Evolutionary conservation across 1,140 invertebrate genomes (phyloP).

Genomic region (Monomorium pharaonis): DNA sequence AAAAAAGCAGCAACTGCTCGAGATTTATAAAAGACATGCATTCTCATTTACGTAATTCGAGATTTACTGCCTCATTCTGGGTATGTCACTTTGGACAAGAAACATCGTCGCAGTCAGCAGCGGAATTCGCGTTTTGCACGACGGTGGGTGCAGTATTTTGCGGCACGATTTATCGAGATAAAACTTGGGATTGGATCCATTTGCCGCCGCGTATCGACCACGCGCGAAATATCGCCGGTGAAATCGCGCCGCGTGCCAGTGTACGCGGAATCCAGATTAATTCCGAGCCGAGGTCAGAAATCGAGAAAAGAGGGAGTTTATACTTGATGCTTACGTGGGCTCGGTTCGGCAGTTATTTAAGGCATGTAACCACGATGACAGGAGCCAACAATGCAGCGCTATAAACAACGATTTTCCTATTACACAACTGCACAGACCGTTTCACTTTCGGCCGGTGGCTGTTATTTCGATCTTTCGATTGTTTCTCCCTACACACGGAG

Average conservation of each 20-base stretch:
- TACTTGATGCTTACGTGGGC: slow-evolving; percentile 40
- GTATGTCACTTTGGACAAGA: slow-evolving; percentile 38
- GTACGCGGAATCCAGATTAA: slow-evolving; percentile 49
- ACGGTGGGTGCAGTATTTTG: slow-evolving; percentile 39
- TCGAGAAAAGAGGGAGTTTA: slow-evolving; percentile 13
- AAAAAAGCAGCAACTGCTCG: slow-evolving; percentile 7
- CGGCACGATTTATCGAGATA: slow-evolving; percentile 47
- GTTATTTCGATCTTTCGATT: slow-evolving; percentile 49
- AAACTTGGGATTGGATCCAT: slow-evolving; percentile 34
- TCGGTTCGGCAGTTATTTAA: slow-evolving; percentile 34
- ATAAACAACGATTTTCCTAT: slow-evolving; percentile 50
- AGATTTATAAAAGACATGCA: slow-evolving; percentile 43
- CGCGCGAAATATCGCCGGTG: slow-evolving; percentile 38
- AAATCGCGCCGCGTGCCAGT: slow-evolving; percentile 35
- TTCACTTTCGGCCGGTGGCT: slow-evolving; percentile 38
- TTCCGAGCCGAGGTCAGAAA: slow-evolving; percentile 38
- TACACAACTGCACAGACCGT: slow-evolving; percentile 30
- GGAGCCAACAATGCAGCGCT: slow-evolving; percentile 5
- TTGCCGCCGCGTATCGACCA: slow-evolving; percentile 16
- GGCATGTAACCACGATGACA: slow-evolving; percentile 24
- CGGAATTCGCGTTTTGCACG: slow-evolving; percentile 26
- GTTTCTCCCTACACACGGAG: slow-evolving; percentile 2
- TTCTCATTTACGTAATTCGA: slow-evolving; percentile 51
- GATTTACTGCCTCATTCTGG: slow-evolving; percentile 30
- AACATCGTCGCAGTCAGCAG: slow-evolving; percentile 25